These are phyloP conservation scores for Melanophora roralis DNA, from an alignment of 2,888 invertebrate species.

Conservation along the genomic window DNA sequence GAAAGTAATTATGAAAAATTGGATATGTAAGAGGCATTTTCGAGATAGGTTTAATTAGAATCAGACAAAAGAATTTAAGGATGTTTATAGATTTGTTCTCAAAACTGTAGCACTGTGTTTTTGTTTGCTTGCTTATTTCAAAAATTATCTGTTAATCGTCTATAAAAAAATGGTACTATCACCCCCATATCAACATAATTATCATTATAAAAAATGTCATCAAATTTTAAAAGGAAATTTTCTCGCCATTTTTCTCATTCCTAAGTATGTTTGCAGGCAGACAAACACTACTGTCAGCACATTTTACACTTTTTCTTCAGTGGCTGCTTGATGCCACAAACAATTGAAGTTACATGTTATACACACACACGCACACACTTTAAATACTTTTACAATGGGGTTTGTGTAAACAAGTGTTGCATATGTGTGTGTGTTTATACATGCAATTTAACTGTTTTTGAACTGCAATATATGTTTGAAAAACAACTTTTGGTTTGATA, in stretches of 20 bases:
- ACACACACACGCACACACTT: neutral
- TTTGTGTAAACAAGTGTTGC: neutral
- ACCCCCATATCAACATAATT: conserved; percentile 43
- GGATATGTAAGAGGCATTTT: no score
- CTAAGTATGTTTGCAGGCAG: conserved; percentile 5
- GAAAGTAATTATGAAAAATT: no score
- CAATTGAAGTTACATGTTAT: conserved; percentile 21
- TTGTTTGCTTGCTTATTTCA: conserved; percentile 4
- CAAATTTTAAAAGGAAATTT: conserved; percentile 27
- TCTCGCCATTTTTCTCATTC: neutral
- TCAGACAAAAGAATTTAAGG: no score
- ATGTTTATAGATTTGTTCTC: no score
- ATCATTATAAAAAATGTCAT: conserved; percentile 54
- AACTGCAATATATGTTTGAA: conserved; percentile 28
- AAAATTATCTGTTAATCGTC: neutral
- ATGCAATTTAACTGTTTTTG: conserved; percentile 53
- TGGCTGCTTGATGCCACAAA: conserved; percentile 33
- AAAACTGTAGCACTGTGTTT: neutral
- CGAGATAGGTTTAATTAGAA: no score
- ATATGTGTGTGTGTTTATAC: conserved; percentile 4
- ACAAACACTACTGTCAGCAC: conserved; percentile 56
- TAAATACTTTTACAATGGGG: neutral
- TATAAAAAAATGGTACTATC: conserved; percentile 1
- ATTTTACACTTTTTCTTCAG: conserved; percentile 50
- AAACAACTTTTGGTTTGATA: conserved; percentile 57